phyloP scores from a whole-genome alignment of 2,113 vertebrate species.

The Spermophilus dauricus region DNA sequence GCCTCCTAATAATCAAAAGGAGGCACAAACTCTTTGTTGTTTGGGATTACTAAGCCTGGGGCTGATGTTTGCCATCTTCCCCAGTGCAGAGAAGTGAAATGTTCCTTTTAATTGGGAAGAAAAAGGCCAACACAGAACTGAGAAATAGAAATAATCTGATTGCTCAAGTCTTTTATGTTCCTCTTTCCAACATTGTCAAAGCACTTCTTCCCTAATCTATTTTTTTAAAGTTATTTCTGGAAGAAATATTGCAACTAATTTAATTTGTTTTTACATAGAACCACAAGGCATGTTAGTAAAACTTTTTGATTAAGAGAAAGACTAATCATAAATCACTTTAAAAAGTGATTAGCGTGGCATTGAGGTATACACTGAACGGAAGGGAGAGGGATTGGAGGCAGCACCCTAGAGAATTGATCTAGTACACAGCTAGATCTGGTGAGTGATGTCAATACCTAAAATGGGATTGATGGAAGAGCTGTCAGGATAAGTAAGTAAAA shows the following conservation, averaged over 20 bases:
- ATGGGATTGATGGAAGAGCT: not conserved
- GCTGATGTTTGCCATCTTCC: not conserved
- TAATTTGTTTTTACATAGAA: not conserved
- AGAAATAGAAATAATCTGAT: not conserved
- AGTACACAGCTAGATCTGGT: fast-evolving
- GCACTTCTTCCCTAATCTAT: not conserved
- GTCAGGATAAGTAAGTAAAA: too few relatives aligned
- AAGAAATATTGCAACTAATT: not conserved
- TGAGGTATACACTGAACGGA: too few relatives aligned
- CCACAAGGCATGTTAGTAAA: not conserved
- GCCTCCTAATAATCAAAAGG: not conserved
- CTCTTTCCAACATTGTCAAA: not conserved
- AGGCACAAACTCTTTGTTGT: not conserved
- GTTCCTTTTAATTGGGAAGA: too few relatives aligned
- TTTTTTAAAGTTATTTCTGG: not conserved
- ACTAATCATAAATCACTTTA: not conserved
- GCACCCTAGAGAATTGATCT: fast-evolving
- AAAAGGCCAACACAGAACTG: not conserved
- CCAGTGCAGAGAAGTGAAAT: not conserved
- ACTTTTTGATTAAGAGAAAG: not conserved
- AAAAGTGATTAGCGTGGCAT: not conserved
- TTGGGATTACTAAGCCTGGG: too few relatives aligned
- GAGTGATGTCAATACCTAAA: too few relatives aligned
- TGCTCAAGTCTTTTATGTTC: not conserved
- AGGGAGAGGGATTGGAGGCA: not conserved